phyloP scores from a whole-genome alignment of 2,888 invertebrate species.

The Pterobdella sp. region DNA sequence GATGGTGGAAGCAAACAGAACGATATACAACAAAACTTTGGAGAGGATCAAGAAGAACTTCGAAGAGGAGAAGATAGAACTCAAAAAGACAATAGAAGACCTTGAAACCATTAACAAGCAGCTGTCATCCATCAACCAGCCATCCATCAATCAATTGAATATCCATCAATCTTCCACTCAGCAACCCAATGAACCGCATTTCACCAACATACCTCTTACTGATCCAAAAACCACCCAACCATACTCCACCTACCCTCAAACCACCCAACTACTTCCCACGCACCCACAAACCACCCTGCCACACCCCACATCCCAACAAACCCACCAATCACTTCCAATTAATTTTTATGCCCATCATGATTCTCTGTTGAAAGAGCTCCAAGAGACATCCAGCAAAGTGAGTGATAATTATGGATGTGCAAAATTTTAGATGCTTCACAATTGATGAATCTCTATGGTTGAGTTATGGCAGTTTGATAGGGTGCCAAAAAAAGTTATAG shows the following conservation, averaged over 20 bases:
- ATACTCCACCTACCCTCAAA: background rate
- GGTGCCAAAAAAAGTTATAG: too few species aligned
- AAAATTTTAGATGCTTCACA: too few species aligned
- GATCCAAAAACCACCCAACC: background rate
- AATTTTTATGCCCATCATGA: too few species aligned
- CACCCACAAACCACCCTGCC: too few species aligned
- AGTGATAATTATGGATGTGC: too few species aligned
- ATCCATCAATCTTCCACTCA: background rate
- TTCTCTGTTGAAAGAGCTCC: too few species aligned
- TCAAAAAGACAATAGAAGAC: background rate
- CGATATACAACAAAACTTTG: constrained; percentile 12
- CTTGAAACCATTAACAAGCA: background rate
- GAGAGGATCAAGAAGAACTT: background rate
- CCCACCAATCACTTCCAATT: too few species aligned
- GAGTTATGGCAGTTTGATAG: too few species aligned
- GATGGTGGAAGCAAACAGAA: constrained; percentile 22
- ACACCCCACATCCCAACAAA: too few species aligned
- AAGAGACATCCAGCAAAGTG: too few species aligned
- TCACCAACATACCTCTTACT: background rate
- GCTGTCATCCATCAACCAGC: background rate
- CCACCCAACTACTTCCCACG: too few species aligned
- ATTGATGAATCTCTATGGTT: too few species aligned
- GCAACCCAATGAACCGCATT: background rate
- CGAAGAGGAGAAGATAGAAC: constrained; percentile 4
- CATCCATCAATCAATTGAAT: background rate